Conservation (phyloP, 2,113 vertebrate species). For the Sturnus vulgaris region DNA sequence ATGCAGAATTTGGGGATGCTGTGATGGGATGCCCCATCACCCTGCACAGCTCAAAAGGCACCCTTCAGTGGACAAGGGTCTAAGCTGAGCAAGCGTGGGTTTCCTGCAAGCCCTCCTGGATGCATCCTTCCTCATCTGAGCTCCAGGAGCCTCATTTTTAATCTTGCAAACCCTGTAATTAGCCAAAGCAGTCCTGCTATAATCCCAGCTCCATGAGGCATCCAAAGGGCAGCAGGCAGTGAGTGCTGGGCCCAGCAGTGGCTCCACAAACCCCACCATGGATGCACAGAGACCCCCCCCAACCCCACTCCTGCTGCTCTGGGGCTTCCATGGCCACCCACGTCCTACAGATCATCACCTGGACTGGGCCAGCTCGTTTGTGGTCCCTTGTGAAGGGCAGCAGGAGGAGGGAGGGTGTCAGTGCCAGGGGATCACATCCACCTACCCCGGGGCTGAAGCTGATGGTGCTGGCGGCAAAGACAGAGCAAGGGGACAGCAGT, state of each 20-base stretch:
- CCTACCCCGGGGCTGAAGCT: background rate
- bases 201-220: background rate
- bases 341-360: background rate
- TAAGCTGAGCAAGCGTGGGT: rapidly evolving
- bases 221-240: background rate
- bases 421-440: background rate
- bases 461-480: background rate
- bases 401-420: background rate
- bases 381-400: background rate
- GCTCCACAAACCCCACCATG: rapidly evolving
- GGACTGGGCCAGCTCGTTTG: rapidly evolving
- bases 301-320: background rate
- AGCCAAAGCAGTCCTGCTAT: background rate
- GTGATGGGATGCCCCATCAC: background rate
- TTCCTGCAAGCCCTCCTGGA: background rate
- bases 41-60: background rate
- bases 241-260: rapidly evolving
- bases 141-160: background rate
- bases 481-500: background rate
- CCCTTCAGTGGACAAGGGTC: background rate
- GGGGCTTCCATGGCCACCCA: background rate
- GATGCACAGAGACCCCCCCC: background rate
- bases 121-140: rapidly evolving
- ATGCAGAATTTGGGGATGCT: background rate
- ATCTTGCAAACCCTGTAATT: background rate